Evolutionary conservation across 2,888 invertebrate species (phyloP), one percentile per base, ranked within the genome.

Genomic region (Mesochorus sp.): DNA sequence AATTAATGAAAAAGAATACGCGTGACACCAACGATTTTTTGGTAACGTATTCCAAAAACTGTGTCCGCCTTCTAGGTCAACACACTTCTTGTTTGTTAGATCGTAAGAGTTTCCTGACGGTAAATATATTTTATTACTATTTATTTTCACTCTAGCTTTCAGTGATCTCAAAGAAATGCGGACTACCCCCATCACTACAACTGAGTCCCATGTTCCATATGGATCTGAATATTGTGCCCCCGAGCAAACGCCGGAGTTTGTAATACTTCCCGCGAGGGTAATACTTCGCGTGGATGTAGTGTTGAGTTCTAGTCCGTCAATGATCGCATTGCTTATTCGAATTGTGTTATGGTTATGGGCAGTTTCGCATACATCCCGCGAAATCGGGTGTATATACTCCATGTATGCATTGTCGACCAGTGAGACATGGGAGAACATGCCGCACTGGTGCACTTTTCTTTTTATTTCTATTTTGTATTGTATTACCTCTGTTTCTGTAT

Each of bases 381-480:
- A 17, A 19, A 37, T 37, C 6, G n/a, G 5, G 19, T 17, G 19
- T 8, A 57, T 17, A n/a, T 53, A 53, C n/a, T 53, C 51, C 10
- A 47, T n/a, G 1, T 39, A 17, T 3, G 10, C 53, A 2, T 66
- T 34, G 1, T 10, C 37, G 0, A 66, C 53, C 3, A 66, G 8
- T 8, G 28, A 42, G 1, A 66, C 17, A 42, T 66, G 66, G 10
- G 42, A 66, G 8, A 3, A 24, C 53, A 66, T 66, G 1, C 53
- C 26, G 17, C 66, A 66, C n/a, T 39, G 14, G n/a, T 28, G 26
- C 1, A 66, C 17, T 1, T 26, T 42, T 26, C 55, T 24, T 1
- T 17, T 2, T 10, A 66, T 39, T n/a, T 39, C 51, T n/a, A 66
- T n/a, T 28, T 67, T 51, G 24, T 39, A 67, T n/a, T 67, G 67